phyloP scores from a whole-genome alignment of 2,888 invertebrate species.

The Aquatica leii region DNA sequence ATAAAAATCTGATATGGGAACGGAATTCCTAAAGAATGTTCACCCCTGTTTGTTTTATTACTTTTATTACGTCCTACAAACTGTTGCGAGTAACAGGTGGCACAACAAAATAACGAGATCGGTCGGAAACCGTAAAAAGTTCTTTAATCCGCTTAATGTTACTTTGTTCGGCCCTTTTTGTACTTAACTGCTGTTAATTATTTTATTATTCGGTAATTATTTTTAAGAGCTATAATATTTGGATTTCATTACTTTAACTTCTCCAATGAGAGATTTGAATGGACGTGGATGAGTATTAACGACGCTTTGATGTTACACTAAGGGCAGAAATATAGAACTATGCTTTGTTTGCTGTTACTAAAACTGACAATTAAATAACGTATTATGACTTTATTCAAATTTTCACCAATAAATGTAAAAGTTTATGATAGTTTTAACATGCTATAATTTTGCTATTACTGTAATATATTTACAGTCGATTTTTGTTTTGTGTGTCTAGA shows the following conservation, averaged over 20 bases:
- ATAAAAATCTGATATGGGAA: slow-evolving; percentile 59
- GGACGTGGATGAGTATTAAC: no score
- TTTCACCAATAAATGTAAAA: no score
- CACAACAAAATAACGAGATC: slow-evolving; percentile 45
- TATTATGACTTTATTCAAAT: no score
- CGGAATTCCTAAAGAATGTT: slow-evolving; percentile 57
- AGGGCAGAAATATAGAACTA: no score
- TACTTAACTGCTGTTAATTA: slow-evolving; percentile 25
- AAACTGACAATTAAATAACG: no score
- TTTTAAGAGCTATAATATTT: slow-evolving; percentile 11
- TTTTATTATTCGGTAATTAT: slow-evolving; percentile 18
- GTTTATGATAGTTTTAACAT: no score
- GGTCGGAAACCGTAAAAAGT: slow-evolving; percentile 36
- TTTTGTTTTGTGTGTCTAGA: no score
- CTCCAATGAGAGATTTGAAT: not conserved
- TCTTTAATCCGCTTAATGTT: slow-evolving; percentile 35
- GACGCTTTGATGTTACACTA: no score
- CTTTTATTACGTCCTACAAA: slow-evolving; percentile 57
- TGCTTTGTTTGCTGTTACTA: no score
- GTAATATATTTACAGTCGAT: no score
- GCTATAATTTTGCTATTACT: no score
- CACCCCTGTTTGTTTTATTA: slow-evolving; percentile 58
- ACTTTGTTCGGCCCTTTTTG: slow-evolving; percentile 27
- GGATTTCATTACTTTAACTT: slow-evolving; percentile 8
- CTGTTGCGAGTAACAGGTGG: slow-evolving; percentile 57